Conservation (phyloP, 2,888 invertebrate genomes). For the Nomada hirtipes region DNA sequence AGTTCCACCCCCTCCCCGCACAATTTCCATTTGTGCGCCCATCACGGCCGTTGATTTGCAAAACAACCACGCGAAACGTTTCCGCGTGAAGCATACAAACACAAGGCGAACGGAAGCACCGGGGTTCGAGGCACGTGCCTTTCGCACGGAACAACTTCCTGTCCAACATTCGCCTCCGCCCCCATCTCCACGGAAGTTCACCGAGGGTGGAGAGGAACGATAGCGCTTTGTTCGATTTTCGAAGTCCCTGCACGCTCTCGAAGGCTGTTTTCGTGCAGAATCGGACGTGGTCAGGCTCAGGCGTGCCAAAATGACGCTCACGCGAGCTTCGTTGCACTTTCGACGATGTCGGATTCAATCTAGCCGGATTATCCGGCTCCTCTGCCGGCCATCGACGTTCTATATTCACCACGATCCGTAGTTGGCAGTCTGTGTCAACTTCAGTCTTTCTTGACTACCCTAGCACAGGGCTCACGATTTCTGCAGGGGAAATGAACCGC, state of each 20-base stretch:
- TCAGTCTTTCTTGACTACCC: constrained; percentile 33
- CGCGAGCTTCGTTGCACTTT: constrained; percentile 13
- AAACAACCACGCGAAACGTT: constrained; percentile 2
- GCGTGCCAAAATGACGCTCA: constrained; percentile 9
- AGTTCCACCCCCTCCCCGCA: neutral
- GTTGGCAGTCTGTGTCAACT: constrained; percentile 58
- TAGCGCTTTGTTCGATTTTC: constrained; percentile 27
- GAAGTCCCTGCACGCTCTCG: constrained; percentile 11
- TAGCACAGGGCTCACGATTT: constrained; percentile 39
- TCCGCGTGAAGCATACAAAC: neutral
- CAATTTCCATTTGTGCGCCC: neutral
- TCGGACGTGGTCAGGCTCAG: constrained; percentile 23
- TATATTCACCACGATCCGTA: constrained; percentile 37
- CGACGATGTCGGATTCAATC: constrained; percentile 74
- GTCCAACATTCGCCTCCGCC: neutral
- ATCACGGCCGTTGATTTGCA: constrained; percentile 18
- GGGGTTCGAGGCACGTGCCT: constrained; percentile 22
- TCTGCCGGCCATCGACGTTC: constrained; percentile 37
- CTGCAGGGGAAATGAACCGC: constrained; percentile 32
- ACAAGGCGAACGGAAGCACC: neutral
- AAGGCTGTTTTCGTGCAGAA: constrained; percentile 44
- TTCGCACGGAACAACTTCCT: constrained; percentile 19
- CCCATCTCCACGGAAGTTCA: neutral
- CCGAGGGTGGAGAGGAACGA: constrained; percentile 22
- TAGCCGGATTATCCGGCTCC: constrained; percentile 74